Base-by-base conservation (phyloP, 2,888 invertebrate genomes). In the Hypsopygia costalis region DNA sequence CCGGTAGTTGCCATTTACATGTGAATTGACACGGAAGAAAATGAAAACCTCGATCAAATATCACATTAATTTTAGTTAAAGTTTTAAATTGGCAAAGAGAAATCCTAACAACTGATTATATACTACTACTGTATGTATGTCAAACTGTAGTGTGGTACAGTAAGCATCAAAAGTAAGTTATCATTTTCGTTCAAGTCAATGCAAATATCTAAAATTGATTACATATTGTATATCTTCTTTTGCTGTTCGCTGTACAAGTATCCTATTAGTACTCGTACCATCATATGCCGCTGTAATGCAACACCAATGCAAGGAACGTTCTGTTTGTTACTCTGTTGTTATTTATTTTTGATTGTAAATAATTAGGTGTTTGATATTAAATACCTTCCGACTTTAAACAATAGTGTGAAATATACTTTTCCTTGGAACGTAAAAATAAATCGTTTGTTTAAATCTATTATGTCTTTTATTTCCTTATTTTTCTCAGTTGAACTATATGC, bases 391-490 rank as follows among this genome's bases (percentile, higher is more conserved):
- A 53, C 50, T 47, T 61, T 55, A 48, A 60, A 54, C 62, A 62
- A 62, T 63, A 62, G 62, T 60, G 61, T 61, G 42, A 51, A 47
- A 21, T 27, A 34, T 48, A 43, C 34, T 40, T 39, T 46, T 47
- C 40, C 42, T 45, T 50, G 42, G 50, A 50, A 42, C 46, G 42
- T 52, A 50, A 53, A 50, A 80, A 78, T 80, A 80, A 81, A 82
- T 68, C 61, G 72, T 73, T 79, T 81, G 71, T 77, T 78, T 74
- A 72, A 74, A 77, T 69, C 49, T 45, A 48, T 36, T 21, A 25
- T 44, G 34, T 55, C 52, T 66, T 66, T 63, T 58, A 58, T 49
- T 59, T 39, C 34, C 10, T n/a, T n/a, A n/a, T n/a, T n/a, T n/a
- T n/a, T n/a, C n/a, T n/a, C n/a, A n/a, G n/a, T n/a, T n/a, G n/a